Evolutionary conservation across 1,140 invertebrate species (phyloP), one percentile per base, ranked within the genome.

Genomic region (Hesperophylax magnus): DNA sequence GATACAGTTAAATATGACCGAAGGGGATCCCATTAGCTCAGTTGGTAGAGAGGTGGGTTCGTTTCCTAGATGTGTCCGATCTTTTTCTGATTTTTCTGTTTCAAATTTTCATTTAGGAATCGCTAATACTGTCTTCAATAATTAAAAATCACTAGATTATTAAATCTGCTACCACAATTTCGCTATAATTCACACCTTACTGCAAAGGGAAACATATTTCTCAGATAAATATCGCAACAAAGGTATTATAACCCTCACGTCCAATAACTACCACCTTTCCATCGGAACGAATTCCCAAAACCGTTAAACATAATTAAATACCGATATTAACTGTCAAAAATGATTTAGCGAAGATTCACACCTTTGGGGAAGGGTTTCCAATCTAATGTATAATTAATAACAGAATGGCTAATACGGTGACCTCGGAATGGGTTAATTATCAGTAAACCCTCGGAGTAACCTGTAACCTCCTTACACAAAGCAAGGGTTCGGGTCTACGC

Each of bases 361-460:
- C 72, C 72, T 76, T 60, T 60, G 53, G 72, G 72, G 27, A 52
- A 58, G 71, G 71, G 47, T 24, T 74, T 56, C 72, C 72, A 60
- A 58, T 76, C 72, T 61, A 76, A 76, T 76, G 72, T 76, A 76
- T 76, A 76, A 76, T 76, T 76, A 76, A 76, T 76, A 76, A 58
- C 24, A 17, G 54, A 76, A 76, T 76, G 27, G 72, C 27, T 76
- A 76, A 76, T 76, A 76, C 72, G 31, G 22, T 76, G 72, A 76
- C 72, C 72, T 76, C 72, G 72, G 54, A 74, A 76, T 76, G 54
- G 72, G 54, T 76, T 76, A 76, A 76, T 76, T 76, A 76, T 60
- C 27, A 60, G 27, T 5, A 76, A 56, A 76, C 72, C 72, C 56
- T 76, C 8, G 11, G 53, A 60, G 60, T 31, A 76, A 76, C 72